A percentile compares a stretch with the other conserved stretches of the same genome.
Conservation (phyloP, 1,140 invertebrate genomes). For the Bursaphelenchus mucronatus region DNA sequence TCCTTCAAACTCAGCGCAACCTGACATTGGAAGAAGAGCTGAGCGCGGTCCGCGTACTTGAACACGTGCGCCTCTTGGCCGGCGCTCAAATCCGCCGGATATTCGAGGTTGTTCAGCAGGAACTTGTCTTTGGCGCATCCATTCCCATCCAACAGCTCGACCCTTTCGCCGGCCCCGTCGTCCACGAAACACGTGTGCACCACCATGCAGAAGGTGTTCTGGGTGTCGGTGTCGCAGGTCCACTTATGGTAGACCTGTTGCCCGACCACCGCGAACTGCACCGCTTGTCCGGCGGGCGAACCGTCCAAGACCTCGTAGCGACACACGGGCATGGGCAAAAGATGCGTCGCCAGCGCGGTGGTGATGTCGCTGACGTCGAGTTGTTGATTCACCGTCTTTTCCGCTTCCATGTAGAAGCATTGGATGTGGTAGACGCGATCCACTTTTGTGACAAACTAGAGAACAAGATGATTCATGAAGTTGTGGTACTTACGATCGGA, state of each 20-base stretch:
- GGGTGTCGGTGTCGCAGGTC: conserved; percentile 53
- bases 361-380: conserved; percentile 51
- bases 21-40: conserved; percentile 55
- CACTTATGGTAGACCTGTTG: conserved; percentile 56
- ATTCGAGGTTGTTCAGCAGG: conserved; percentile 51
- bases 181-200: conserved; percentile 55
- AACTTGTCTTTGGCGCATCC: conserved; percentile 51
- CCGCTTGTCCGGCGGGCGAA: conserved; percentile 40
- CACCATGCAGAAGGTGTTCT: conserved; percentile 50
- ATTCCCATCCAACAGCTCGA: conserved; percentile 47
- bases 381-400: conserved; percentile 44
- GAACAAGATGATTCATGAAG: conserved; percentile 3
- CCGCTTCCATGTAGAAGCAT: conserved; percentile 54
- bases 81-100: conserved; percentile 47
- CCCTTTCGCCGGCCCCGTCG: conserved; percentile 50
- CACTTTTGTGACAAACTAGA: conserved; percentile 51
- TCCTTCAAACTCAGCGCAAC: conserved; percentile 52
- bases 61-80: conserved; percentile 56
- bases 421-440: conserved; percentile 48
- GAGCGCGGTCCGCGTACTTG: conserved; percentile 51
- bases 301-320: conserved; percentile 48
- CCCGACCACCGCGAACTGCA: conserved; percentile 45
- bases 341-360: conserved; percentile 50
- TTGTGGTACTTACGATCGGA: conserved; percentile 34
- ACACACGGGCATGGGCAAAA: conserved; percentile 52